phyloP scores from a whole-genome alignment of 2,888 invertebrate genomes.

The Habroteleia sp. region DNA sequence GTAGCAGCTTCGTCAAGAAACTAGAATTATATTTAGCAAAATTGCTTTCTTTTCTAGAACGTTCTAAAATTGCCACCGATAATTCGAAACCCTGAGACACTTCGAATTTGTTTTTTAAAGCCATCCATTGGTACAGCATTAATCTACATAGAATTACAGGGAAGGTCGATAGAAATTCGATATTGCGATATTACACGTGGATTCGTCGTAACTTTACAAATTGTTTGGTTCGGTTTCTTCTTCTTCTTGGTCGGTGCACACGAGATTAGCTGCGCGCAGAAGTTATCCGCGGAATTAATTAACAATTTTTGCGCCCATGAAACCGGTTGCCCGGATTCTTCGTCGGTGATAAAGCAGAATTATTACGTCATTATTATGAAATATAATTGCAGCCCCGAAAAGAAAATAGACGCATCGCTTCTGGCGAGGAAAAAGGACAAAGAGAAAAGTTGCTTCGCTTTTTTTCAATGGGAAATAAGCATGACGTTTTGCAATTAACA shows the following conservation, averaged over 20 bases:
- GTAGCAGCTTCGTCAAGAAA: no score
- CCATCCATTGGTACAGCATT: no score
- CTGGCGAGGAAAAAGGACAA: neutral
- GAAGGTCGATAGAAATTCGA: no score
- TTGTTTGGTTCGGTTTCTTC: neutral
- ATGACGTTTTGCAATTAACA: no score
- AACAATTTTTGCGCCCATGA: slow-evolving; percentile 24
- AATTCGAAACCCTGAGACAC: no score
- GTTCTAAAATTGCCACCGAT: no score
- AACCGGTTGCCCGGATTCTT: slow-evolving; percentile 33
- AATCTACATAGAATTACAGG: no score
- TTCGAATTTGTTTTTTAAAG: no score
- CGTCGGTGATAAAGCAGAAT: slow-evolving; percentile 40
- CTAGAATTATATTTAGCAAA: no score
- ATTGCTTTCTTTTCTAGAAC: no score
- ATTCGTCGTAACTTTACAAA: neutral
- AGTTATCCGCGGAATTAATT: slow-evolving; percentile 31
- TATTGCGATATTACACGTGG: neutral
- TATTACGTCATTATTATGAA: slow-evolving; percentile 54
- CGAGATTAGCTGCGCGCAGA: slow-evolving; percentile 10
- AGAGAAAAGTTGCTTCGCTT: neutral
- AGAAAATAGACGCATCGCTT: slow-evolving; percentile 2
- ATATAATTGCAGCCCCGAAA: slow-evolving; percentile 31
- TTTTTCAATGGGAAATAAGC: no score
- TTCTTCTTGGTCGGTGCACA: neutral